phyloP scores from a whole-genome alignment of 2,888 invertebrate genomes.

The Glaucopsyche alexis region DNA sequence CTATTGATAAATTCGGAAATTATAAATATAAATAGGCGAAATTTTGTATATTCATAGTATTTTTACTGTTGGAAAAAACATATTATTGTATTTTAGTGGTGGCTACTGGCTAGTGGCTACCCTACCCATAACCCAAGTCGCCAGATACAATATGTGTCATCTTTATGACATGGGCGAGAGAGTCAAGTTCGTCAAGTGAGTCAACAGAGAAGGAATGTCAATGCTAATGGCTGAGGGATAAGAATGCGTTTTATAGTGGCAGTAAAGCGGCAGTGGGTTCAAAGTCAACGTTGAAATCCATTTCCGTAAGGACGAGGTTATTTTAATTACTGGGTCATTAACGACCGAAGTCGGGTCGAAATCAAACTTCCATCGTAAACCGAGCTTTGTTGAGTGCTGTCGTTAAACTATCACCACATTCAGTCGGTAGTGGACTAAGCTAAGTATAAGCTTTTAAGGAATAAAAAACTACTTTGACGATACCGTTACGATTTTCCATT shows the following conservation, averaged over 20 bases:
- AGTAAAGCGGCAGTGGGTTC: not conserved
- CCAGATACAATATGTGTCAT: no score
- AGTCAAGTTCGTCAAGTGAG: slow-evolving; percentile 1
- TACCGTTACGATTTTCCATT: not conserved
- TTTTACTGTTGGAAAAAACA: no score
- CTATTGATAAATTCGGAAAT: no score
- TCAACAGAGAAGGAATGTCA: slow-evolving; percentile 21
- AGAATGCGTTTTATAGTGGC: slow-evolving; percentile 25
- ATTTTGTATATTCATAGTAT: no score
- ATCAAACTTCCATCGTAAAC: slow-evolving; percentile 1
- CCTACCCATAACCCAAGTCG: no score
- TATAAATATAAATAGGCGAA: no score
- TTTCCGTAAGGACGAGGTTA: slow-evolving; percentile 2
- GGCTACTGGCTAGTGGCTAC: no score
- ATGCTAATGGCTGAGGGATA: slow-evolving; percentile 25
- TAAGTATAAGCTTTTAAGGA: not conserved
- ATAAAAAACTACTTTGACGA: not conserved
- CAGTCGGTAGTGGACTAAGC: not conserved
- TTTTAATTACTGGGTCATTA: slow-evolving; percentile 15
- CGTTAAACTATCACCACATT: not conserved
- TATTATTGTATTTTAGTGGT: no score
- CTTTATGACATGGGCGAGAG: not conserved
- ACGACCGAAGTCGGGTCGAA: not conserved
- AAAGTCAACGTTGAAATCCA: slow-evolving; percentile 1
- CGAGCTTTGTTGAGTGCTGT: not conserved